Base-by-base conservation (phyloP, 2,888 invertebrate genomes). In the Thymelicus lineola region DNA sequence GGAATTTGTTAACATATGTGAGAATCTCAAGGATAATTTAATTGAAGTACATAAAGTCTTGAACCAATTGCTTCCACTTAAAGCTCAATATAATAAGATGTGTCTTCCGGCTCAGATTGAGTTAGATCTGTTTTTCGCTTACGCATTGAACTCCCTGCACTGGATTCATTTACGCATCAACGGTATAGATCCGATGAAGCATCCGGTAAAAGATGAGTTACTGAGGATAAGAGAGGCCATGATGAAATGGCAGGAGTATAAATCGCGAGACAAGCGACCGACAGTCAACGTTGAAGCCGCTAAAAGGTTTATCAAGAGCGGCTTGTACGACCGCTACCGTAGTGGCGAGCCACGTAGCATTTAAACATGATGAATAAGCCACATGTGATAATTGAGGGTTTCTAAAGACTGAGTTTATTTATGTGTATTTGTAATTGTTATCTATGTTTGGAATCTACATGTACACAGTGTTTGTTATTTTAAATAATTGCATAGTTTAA, bases 141-240 rank as follows among this genome's bases (percentile, higher is more conserved):
- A 95, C 80, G 91, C 95, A 3, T 85, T 97, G 42, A 97, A 97
- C 86, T 96, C 97, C 0, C 88, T 97, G 14, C 96, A 96, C 82
- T 97, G 97, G 97, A 95, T 97, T 81, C 95, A 97, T 82, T 86
- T 97, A 65, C 95, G 96, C 77, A 94, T 96, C 46, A 94, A 95
- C 80, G 97, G 97, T 9, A 87, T 95, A 59, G 96, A 97, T 87
- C 96, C 96, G 0, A 95, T 94, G 70, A 94, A 87, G 74, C 94
- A 95, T 78, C 94, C 93, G 0, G 90, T 95, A 1, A 95, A 92
- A 81, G 80, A 85, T 63, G 91, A 93, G 71, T 78, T 93, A 0
- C 79, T 84, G 59, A 79, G 91, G 72, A 84, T 93, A 73, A 90
- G 88, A 76, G 76, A 79, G 1, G 83, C 83, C 0, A 93, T 94